Conservation (phyloP, 1,140 invertebrate genomes). For the Drosophila nasuta region DNA sequence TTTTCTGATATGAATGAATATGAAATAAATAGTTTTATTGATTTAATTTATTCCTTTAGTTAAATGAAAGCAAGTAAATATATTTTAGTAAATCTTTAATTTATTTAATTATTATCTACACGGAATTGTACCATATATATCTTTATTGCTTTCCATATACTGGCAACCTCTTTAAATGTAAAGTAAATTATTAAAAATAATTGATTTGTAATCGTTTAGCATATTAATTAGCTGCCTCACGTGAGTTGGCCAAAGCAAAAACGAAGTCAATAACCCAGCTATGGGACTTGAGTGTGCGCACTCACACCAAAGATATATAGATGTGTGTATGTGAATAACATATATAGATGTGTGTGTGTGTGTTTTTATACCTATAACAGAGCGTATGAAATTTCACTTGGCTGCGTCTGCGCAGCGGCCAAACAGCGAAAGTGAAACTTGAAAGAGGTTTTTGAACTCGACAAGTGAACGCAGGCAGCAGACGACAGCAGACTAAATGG, state of each 20-base stretch:
- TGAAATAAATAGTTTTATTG: no score
- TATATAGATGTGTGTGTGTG: not conserved
- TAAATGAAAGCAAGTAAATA: no score
- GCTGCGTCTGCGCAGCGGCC: conserved; percentile 60
- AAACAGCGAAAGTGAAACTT: conserved; percentile 78
- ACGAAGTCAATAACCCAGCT: conserved; percentile 50
- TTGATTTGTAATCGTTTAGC: conserved; percentile 18
- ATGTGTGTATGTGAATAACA: not conserved
- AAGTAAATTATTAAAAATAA: conserved; percentile 3
- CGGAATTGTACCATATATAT: not conserved
- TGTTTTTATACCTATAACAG: conserved; percentile 1
- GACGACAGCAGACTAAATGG: not conserved
- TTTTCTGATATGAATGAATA: no score
- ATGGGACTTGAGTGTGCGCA: conserved; percentile 24
- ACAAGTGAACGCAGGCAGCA: conserved; percentile 19
- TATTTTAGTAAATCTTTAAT: no score
- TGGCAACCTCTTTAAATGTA: not conserved
- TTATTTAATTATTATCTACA: not conserved
- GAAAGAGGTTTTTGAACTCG: conserved; percentile 75
- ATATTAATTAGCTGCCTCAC: conserved; percentile 31
- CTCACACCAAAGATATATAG: not conserved
- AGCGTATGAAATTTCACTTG: conserved; percentile 67
- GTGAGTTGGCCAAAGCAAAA: conserved; percentile 37
- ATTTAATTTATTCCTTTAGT: no score
- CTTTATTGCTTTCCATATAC: not conserved